These are phyloP conservation scores for Halisarca cf. caerulea DNA, from an alignment of 37 sponge, comb jelly and placozoan genomes.

Conservation along the genomic window DNA sequence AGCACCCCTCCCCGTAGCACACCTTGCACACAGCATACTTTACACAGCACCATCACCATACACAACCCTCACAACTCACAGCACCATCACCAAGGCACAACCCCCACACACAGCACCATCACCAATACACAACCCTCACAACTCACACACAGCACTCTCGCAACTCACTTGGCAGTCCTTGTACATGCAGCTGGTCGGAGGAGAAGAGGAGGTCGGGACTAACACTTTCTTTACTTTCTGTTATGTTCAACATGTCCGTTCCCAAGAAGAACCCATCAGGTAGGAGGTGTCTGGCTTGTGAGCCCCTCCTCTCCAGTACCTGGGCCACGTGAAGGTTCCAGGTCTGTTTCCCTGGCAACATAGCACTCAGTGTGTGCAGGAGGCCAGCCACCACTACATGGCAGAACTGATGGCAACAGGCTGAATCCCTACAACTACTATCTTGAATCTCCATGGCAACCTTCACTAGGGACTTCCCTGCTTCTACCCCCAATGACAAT, in stretches of 20 bases:
- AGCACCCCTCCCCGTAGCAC: too few species aligned
- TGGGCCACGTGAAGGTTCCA: neutral
- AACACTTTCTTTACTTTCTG: neutral
- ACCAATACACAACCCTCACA: too few species aligned
- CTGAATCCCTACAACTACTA: neutral
- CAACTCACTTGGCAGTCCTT: neutral
- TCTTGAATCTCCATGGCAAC: slow-evolving; percentile 16
- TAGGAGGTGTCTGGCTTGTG: neutral
- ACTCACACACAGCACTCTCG: neutral
- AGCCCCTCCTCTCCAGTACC: neutral
- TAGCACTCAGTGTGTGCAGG: neutral
- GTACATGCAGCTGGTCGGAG: neutral
- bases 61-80: neutral
- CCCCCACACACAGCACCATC: too few species aligned
- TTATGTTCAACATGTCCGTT: neutral
- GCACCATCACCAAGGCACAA: neutral
- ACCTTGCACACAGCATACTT: too few species aligned
- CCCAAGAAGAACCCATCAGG: slow-evolving; percentile 4
- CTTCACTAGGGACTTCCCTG: neutral
- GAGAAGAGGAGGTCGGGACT: neutral
- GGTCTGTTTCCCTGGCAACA: neutral
- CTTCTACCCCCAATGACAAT: neutral
- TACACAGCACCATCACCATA: neutral
- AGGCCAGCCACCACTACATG: neutral
- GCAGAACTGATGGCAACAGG: neutral